Conservation (phyloP, 2,888 invertebrate genomes). For the Metallyticus violacea region DNA sequence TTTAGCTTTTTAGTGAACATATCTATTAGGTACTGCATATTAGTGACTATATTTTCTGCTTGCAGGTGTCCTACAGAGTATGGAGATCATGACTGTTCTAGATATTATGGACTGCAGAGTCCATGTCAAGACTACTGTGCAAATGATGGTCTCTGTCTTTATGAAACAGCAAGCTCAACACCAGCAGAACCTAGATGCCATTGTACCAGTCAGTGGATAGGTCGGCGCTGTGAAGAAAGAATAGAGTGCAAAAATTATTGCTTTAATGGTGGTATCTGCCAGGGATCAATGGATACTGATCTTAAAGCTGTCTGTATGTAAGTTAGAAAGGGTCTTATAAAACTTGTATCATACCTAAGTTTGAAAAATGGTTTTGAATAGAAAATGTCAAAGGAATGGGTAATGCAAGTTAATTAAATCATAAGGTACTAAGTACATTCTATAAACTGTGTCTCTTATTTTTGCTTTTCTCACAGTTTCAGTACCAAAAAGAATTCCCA, state of each 20-base stretch:
- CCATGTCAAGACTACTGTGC: constrained; percentile 57
- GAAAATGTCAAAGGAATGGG: too few relatives aligned
- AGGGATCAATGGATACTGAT: constrained; percentile 43
- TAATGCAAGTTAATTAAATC: too few relatives aligned
- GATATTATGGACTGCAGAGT: constrained; percentile 59
- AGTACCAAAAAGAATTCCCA: too few relatives aligned
- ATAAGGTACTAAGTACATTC: too few relatives aligned
- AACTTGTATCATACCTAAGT: too few relatives aligned
- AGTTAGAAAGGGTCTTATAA: constrained; percentile 35
- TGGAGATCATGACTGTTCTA: constrained; percentile 56
- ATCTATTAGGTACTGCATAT: too few relatives aligned
- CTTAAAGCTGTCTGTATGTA: constrained; percentile 46
- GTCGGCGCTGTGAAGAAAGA: constrained; percentile 54
- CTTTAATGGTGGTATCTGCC: constrained; percentile 54
- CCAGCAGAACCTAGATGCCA: constrained; percentile 50
- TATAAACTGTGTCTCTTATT: too few relatives aligned
- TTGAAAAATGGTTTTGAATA: too few relatives aligned
- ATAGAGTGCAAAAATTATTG: constrained; percentile 50
- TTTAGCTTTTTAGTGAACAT: too few relatives aligned
- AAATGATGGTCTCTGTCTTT: constrained; percentile 59
- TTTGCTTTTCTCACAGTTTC: too few relatives aligned
- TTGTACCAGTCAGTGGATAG: constrained; percentile 58
- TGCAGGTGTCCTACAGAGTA: constrained; percentile 52
- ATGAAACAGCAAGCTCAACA: constrained; percentile 41
- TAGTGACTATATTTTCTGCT: too few relatives aligned